Base-by-base conservation (phyloP, 30 jellyfish, hydroid and myxozoan genomes). In the Catostylus mosaicus region DNA sequence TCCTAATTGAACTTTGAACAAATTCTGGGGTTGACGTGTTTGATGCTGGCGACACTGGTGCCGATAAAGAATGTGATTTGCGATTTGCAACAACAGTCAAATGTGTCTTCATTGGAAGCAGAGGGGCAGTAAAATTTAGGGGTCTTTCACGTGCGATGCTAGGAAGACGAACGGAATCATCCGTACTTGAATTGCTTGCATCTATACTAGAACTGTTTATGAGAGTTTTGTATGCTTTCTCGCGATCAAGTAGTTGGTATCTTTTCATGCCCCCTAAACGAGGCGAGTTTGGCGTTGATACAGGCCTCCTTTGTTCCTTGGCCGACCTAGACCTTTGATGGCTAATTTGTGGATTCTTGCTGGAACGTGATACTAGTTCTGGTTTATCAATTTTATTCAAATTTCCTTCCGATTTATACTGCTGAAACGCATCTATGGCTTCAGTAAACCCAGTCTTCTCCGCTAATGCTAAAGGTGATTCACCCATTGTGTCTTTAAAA, bases 31-130 rank as follows among this genome's bases (percentile, higher is more conserved):
- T 6, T 43, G 56, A 26, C 24, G 38, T 2, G 10, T 23, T 23
- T 18, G 38, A 3, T 5, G 26, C 38, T 6, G 92, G 92, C 4
- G 86, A 82, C 14, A 38, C 70, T 2, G 92, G 92, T 30, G 86
- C 84, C 1, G 92, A 82, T 2, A 22, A n/a, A 4, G 92, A 59
- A 22, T 1, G 1, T 2, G 36, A 22, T 23, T n/a, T 59, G 71
- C n/a, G 36, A 27, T 27, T 22, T 8, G 71, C 71, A 27, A 35
- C 38, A 2, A 4, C 71, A 2, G 71, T 19, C 26, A 12, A 37
- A 6, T 5, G 37, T 6, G 2, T 9, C 24, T 16, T 50, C 6
- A 10, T 9, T 24, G 71, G 71, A 7, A 23, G 12, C 20, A 27
- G 27, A 8, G 63, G 27, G 14, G 63, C 5, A 16, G 63, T 18